Evolutionary conservation across 1,140 invertebrate species (phyloP).

Genomic region (Pogonomyrmex barbatus): DNA sequence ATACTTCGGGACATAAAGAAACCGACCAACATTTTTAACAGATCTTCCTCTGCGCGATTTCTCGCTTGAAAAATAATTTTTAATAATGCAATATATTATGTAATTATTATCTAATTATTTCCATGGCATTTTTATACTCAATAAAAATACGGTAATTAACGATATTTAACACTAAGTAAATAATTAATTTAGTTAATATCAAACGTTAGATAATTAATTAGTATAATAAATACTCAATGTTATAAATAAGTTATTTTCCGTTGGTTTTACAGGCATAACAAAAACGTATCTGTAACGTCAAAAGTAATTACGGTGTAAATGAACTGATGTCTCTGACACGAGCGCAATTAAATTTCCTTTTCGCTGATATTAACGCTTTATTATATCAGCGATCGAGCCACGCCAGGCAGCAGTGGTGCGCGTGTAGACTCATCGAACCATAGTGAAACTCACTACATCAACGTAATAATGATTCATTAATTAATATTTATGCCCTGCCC

Average conservation of each 20-base stretch:
- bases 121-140: neutral
- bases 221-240: neutral
- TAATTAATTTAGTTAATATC: neutral
- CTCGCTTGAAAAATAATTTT: neutral
- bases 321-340: neutral
- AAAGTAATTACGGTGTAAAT: neutral
- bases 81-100: neutral
- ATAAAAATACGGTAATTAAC: neutral
- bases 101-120: neutral
- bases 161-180: neutral
- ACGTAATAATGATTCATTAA: slow-evolving; percentile 75
- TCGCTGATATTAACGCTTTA: slow-evolving; percentile 18
- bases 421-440: slow-evolving; percentile 66
- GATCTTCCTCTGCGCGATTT: neutral
- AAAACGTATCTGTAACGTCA: neutral
- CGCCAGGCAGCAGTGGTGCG: neutral
- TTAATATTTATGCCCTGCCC: slow-evolving; percentile 78
- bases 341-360: neutral
- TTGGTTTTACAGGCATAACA: neutral
- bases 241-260: neutral
- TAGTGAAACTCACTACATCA: slow-evolving; percentile 57
- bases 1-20: neutral
- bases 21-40: neutral
- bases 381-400: slow-evolving; percentile 7
- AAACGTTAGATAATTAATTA: slow-evolving; percentile 1